These are phyloP conservation scores for Lophius piscatorius DNA, from an alignment of 2,113 vertebrate species.

Conservation along the genomic window DNA sequence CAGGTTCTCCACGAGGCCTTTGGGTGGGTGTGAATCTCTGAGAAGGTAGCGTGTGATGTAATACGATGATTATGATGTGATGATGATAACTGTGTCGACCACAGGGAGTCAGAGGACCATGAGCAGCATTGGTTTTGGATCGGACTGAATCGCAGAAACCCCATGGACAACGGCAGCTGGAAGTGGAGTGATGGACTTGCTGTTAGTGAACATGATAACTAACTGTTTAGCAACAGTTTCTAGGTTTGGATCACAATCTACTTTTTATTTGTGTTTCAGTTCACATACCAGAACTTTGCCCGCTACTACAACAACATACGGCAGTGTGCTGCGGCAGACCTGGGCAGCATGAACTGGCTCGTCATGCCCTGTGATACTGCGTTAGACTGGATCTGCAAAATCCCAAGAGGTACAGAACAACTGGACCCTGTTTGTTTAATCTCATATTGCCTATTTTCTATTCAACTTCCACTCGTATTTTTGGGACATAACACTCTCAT, in stretches of 20 bases:
- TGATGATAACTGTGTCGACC: conserved; percentile 11
- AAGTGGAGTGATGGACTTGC: conserved; percentile 92
- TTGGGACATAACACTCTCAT: neutral
- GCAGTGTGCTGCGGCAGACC: conserved; percentile 87
- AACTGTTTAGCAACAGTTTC: neutral
- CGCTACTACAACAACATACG: conserved; percentile 86
- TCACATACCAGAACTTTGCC: conserved; percentile 94
- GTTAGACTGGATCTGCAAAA: conserved; percentile 98
- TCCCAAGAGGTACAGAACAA: conserved; percentile 87
- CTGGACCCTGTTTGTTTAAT: neutral
- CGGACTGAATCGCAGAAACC: conserved; percentile 91
- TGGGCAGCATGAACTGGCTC: conserved; percentile 92
- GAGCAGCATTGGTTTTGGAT: conserved; percentile 99
- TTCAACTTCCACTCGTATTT: neutral
- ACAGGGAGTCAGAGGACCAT: conserved; percentile 87
- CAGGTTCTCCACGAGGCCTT: conserved; percentile 90
- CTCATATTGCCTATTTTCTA: neutral
- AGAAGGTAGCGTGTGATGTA: neutral
- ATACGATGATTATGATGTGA: neutral
- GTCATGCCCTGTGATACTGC: conserved; percentile 90
- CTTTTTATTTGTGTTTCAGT: conserved; percentile 71
- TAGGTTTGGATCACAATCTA: neutral
- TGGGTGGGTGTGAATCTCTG: conserved; percentile 80
- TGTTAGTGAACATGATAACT: conserved; percentile 76
- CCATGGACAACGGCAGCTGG: conserved; percentile 86